Conservation (phyloP, 2,113 vertebrate genomes). For the Chloebia gouldiae region DNA sequence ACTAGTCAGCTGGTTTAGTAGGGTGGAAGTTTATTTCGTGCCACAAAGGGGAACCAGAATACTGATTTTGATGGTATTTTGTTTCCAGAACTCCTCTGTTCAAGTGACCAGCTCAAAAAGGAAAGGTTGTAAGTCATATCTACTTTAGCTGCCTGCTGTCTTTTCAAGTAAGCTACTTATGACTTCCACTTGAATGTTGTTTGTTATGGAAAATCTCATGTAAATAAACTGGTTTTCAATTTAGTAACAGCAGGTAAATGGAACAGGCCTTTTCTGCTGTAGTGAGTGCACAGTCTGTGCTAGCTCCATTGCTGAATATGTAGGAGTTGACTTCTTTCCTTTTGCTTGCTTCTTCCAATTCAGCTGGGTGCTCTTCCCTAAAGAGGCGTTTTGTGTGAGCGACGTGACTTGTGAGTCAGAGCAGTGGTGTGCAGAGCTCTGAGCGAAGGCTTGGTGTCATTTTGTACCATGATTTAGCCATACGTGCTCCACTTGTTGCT, state of each 20-base stretch:
- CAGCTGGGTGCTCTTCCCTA: fast-evolving
- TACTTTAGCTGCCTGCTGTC: neutral
- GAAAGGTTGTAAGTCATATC: neutral
- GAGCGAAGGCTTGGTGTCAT: neutral
- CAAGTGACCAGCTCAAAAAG: neutral
- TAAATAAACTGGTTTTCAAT: neutral
- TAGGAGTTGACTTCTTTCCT: neutral
- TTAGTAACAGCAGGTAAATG: neutral
- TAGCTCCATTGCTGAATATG: neutral
- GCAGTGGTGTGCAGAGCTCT: neutral
- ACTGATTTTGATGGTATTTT: neutral
- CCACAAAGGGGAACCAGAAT: neutral
- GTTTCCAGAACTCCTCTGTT: neutral
- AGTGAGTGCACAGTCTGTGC: neutral
- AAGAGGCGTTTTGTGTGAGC: neutral
- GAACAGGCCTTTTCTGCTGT: neutral
- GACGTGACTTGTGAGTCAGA: fast-evolving
- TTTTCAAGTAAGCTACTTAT: neutral
- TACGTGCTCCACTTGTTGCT: fast-evolving
- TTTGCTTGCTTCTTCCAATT: neutral
- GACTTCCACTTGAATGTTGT: neutral
- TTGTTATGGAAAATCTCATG: neutral
- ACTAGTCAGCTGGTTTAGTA: neutral
- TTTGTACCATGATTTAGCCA: neutral
- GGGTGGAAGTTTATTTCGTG: neutral